Percentiles rank a stretch among this genome's conserved stretches.
phyloP scores from a whole-genome alignment of 1,140 invertebrate genomes.

The Drosophila nasuta region DNA sequence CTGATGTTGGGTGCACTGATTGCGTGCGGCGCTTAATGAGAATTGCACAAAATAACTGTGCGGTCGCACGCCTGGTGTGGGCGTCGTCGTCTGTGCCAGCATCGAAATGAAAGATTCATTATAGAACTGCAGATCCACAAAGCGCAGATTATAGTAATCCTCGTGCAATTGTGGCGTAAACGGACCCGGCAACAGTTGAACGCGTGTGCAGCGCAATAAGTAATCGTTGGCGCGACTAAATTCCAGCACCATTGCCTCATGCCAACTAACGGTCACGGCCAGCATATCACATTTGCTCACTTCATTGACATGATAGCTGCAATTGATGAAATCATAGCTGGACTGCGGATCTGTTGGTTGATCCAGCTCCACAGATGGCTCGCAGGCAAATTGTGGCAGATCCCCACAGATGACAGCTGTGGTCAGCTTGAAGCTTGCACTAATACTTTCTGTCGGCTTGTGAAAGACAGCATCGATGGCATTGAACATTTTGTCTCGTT shows the following conservation, averaged over 20 bases:
- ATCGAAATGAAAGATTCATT: conserved; percentile 91
- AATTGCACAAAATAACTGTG: conserved; percentile 89
- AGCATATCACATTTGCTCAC: conserved; percentile 61
- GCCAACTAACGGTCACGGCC: conserved; percentile 61
- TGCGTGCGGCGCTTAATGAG: conserved; percentile 85
- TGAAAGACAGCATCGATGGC: conserved; percentile 90
- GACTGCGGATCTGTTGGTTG: conserved; percentile 11
- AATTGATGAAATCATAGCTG: conserved; percentile 82
- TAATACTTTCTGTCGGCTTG: conserved; percentile 88
- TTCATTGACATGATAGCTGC: conserved; percentile 71
- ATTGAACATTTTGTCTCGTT: conserved; percentile 90
- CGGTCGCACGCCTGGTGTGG: conserved; percentile 84
- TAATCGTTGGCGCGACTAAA: conserved; percentile 55
- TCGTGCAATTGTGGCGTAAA: conserved; percentile 67
- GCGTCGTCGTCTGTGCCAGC: conserved; percentile 87
- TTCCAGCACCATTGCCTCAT: conserved; percentile 73
- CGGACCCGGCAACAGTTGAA: conserved; percentile 75
- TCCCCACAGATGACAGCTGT: conserved; percentile 85
- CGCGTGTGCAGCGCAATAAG: conserved; percentile 58
- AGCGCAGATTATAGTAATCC: conserved; percentile 77
- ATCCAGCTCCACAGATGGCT: conserved; percentile 37
- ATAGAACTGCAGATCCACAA: conserved; percentile 89
- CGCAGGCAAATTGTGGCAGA: conserved; percentile 50
- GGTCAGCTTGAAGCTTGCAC: conserved; percentile 87
- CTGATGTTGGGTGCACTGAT: conserved; percentile 82